Conservation (phyloP, 2,797 vertebrate genomes). For the Apogon talboti region DNA sequence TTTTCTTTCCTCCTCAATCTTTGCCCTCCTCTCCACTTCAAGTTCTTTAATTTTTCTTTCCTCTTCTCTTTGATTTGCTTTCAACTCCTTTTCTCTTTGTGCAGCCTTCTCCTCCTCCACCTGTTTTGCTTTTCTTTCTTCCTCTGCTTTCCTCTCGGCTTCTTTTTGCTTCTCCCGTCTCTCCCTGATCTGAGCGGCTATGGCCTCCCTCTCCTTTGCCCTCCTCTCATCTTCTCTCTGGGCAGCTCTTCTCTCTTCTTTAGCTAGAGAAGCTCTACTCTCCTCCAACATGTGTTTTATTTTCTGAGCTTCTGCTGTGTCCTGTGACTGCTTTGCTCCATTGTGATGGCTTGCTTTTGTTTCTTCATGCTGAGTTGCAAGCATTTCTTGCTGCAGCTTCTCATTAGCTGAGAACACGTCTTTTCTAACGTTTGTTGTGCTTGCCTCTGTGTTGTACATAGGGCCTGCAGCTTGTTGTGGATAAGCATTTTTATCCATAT, state of each 20-base stretch:
- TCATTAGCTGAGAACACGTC: neutral
- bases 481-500: constrained; percentile 24
- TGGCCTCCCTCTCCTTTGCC: constrained; percentile 56
- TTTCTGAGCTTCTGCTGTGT: constrained; percentile 38
- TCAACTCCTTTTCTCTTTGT: constrained; percentile 38
- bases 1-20: constrained; percentile 19
- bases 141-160: constrained; percentile 42
- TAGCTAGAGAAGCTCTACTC: constrained; percentile 53
- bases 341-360: constrained; percentile 19
- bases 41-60: constrained; percentile 12
- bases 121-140: constrained; percentile 39
- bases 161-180: constrained; percentile 54
- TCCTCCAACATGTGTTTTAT: constrained; percentile 58
- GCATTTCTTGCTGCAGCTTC: constrained; percentile 16
- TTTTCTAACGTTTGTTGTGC: constrained; percentile 12
- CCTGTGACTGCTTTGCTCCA: constrained; percentile 13
- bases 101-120: constrained; percentile 29
- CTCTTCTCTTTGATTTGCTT: constrained; percentile 37
- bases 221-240: constrained; percentile 67
- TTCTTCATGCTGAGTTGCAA: constrained; percentile 28
- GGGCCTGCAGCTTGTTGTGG: constrained; percentile 5
- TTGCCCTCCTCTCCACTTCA: constrained; percentile 10
- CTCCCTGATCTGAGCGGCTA: constrained; percentile 56
- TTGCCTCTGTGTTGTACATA: constrained; percentile 17
- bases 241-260: constrained; percentile 55